phyloP scores from a whole-genome alignment of 2,113 vertebrate species.

The Lepus timidus region DNA sequence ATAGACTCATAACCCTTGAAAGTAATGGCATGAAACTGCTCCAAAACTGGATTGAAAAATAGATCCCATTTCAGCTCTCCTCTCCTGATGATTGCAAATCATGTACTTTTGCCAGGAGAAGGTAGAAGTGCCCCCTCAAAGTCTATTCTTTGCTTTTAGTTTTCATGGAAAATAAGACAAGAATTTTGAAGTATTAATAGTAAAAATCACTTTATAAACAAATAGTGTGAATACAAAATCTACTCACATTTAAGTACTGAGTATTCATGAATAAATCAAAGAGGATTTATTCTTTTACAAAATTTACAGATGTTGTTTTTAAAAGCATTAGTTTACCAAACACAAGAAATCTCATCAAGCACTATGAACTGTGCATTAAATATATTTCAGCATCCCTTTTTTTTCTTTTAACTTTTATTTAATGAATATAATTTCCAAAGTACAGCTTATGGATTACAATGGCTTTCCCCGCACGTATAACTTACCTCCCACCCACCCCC shows the following conservation, averaged over 20 bases:
- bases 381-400: not conserved
- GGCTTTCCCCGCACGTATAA: too few species aligned
- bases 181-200: not conserved
- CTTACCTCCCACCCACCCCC: too few species aligned
- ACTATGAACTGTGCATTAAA: not conserved
- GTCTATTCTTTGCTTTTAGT: not conserved
- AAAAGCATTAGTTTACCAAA: not conserved
- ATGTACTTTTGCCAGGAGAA: not conserved
- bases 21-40: slow-evolving; percentile 67
- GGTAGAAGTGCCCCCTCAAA: slow-evolving; percentile 12
- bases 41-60: slow-evolving; percentile 66
- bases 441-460: too few species aligned
- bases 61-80: slow-evolving; percentile 51
- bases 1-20: slow-evolving; percentile 61
- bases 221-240: not conserved
- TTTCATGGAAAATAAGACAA: slow-evolving; percentile 9
- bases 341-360: not conserved
- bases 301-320: not conserved
- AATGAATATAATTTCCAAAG: too few species aligned
- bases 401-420: too few species aligned
- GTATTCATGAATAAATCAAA: not conserved
- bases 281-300: not conserved
- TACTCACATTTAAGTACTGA: not conserved
- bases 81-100: slow-evolving; percentile 42
- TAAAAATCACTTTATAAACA: not conserved